Conservation (phyloP, 1,140 invertebrate species). For the Pinna nobilis region DNA sequence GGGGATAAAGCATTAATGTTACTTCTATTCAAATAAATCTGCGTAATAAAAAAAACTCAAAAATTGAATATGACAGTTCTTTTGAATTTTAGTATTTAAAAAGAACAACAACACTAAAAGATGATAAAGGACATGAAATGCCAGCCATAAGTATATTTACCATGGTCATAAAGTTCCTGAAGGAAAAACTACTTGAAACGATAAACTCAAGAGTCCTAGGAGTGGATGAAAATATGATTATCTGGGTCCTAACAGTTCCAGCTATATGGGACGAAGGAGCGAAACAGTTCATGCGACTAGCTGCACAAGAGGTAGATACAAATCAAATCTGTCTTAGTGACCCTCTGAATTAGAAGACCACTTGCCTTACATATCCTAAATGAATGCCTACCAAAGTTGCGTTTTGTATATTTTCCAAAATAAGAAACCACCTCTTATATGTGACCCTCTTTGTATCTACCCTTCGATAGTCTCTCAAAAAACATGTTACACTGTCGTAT, state of each 20-base stretch:
- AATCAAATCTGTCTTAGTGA: too few relatives aligned
- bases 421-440: background rate
- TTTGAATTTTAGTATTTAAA: conserved; percentile 22
- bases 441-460: background rate
- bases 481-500: too few relatives aligned
- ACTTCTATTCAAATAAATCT: too few relatives aligned
- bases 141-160: conserved; percentile 63
- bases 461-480: background rate
- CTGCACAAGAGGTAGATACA: conserved; percentile 60
- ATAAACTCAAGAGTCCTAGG: conserved; percentile 34
- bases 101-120: conserved; percentile 51
- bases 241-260: conserved; percentile 68
- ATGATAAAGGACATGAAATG: conserved; percentile 57
- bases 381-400: too few relatives aligned
- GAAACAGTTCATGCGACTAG: conserved; percentile 69
- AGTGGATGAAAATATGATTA: conserved; percentile 40
- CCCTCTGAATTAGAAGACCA: too few relatives aligned
- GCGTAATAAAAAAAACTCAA: too few relatives aligned
- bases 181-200: conserved; percentile 55
- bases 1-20: too few relatives aligned
- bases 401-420: background rate
- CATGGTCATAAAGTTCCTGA: conserved; percentile 59
- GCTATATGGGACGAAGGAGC: conserved; percentile 68
- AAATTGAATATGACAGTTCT: too few relatives aligned
- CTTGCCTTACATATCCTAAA: too few relatives aligned